Evolutionary conservation across 1,140 invertebrate genomes (phyloP), one percentile per base, ranked within the genome.

Genomic region (Neodiprion fabricii): DNA sequence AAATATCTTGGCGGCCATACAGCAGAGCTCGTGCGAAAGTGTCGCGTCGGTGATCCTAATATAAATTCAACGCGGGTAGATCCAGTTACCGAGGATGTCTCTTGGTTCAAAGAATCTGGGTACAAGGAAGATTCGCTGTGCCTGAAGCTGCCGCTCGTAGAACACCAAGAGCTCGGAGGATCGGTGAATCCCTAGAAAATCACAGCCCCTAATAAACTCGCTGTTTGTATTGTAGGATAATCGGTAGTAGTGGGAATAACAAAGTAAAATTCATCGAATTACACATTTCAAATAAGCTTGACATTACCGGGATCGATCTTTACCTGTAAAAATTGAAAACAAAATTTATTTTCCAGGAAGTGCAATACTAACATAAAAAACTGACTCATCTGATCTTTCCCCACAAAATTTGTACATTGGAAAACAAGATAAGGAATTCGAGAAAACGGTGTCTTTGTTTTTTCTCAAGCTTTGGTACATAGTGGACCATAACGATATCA

Each of bases 131-230:
- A 81, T 61, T 87, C 78, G 77, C 86, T 84, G 80, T 85, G 81
- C 21, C 79, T 83, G 40, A 84, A 82, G 76, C 80, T 80, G 80
- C 79, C 78, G 76, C 76, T 77, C 74, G 82, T 81, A 48, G 84
- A 83, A 67, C 85, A 84, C 82, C 84, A 90, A 72, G 88, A 89
- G 81, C 84, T 87, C 77, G 89, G 89, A 82, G 84, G 88, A 84
- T 85, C 89, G 71, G 81, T 81, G 71, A 83, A 78, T 49, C 75
- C 83, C 85, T 85, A 80, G 23, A 82, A 85, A 82, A 78, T 61
- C 1, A 40, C 28, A 40, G 28, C 28, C 28, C 28, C 28, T 40
- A 40, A 40, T 40, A 40, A 40, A 40, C 5, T 40, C 28, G 28
- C 5, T 40, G 28, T 5, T 40, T 1, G 28, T 40, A 40, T 40